phyloP scores from a whole-genome alignment of 2,797 vertebrate species.

The Dicrostonyx torquatus region DNA sequence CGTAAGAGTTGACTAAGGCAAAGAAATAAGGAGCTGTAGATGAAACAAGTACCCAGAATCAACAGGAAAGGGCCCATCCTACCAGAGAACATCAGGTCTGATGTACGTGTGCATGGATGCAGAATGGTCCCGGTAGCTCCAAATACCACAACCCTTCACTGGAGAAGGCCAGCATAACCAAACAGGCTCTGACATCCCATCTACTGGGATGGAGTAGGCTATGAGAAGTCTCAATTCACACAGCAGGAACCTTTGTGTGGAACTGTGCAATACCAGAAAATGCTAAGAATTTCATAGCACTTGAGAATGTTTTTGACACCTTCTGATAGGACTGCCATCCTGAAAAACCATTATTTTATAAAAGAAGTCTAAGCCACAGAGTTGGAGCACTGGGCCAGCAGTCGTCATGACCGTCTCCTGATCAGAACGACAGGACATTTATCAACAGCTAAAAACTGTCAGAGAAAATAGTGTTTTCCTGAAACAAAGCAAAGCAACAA shows the following conservation, averaged over 20 bases:
- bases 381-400: neutral
- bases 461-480: conserved; percentile 7
- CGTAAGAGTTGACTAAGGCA: neutral
- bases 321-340: neutral
- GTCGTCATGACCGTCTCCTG: neutral
- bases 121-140: neutral
- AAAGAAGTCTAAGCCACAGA: neutral
- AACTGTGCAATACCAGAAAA: neutral
- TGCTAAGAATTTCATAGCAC: neutral
- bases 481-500: neutral
- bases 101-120: accelerated
- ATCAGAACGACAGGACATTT: neutral
- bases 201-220: neutral
- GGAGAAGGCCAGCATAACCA: neutral
- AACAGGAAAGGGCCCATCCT: accelerated
- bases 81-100: neutral
- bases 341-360: neutral
- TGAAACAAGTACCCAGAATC: conserved; percentile 37
- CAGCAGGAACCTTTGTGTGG: neutral
- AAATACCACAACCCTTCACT: neutral
- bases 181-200: neutral
- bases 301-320: neutral
- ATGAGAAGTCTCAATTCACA: neutral
- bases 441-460: conserved; percentile 6
- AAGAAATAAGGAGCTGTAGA: neutral